phyloP scores from a whole-genome alignment of 1,140 invertebrate species.

The Zophobas morio region DNA sequence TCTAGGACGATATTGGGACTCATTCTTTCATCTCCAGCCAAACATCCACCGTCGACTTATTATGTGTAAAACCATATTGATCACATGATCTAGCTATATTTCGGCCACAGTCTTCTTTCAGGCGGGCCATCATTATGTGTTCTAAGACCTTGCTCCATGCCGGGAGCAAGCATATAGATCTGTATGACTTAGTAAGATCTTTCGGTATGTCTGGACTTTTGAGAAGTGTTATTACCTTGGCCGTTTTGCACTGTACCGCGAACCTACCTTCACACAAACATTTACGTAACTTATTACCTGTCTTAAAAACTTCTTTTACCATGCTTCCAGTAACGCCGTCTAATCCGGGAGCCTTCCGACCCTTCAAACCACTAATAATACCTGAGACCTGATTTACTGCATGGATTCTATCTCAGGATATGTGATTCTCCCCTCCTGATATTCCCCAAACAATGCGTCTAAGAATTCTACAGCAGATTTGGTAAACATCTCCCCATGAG shows the following conservation, averaged over 20 bases:
- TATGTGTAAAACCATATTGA: constrained; percentile 63
- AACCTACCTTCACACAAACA: constrained; percentile 38
- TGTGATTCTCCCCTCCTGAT: no score
- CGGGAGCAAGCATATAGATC: constrained; percentile 60
- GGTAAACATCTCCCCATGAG: no score
- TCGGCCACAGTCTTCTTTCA: constrained; percentile 13
- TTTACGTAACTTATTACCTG: no score
- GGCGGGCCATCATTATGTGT: constrained; percentile 52
- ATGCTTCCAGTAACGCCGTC: no score
- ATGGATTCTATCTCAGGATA: no score
- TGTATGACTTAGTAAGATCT: constrained; percentile 56
- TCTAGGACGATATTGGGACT: neutral
- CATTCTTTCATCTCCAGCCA: constrained; percentile 46
- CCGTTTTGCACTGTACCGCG: constrained; percentile 51
- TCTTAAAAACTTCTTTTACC: no score
- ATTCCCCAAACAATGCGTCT: no score
- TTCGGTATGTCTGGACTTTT: constrained; percentile 46
- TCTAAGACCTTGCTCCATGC: constrained; percentile 61
- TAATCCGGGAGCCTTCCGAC: no score
- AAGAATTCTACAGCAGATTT: no score
- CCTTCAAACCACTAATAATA: no score
- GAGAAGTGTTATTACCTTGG: constrained; percentile 54
- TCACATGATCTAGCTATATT: neutral
- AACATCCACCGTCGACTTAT: constrained; percentile 65
- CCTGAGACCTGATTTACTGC: no score